Evolutionary conservation across 2,888 invertebrate species (phyloP), one percentile per base, ranked within the genome.

Genomic region (Tipula confusa): DNA sequence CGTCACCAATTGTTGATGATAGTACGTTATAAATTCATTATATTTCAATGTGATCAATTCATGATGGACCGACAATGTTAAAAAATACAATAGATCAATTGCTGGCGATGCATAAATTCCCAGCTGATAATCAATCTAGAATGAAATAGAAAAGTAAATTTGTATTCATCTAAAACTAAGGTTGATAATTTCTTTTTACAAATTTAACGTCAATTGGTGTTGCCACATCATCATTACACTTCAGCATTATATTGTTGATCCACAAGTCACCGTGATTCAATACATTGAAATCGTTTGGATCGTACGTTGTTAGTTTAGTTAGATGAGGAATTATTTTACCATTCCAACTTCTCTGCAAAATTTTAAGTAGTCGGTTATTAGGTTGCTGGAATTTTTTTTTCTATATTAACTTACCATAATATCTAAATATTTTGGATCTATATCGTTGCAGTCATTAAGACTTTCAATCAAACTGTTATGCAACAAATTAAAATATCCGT

Each of bases 221-320:
- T 18, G 64, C 24, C 7, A 18, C 24, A 7, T 24, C 11, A 24
- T 64, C 3, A n/a, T n/a, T n/a, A n/a, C n/a, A n/a, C n/a, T n/a
- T n/a, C n/a, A 90, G 90, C 88, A 91, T n/a, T n/a, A n/a, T 89
- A 86, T 91, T 91, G 84, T 91, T 90, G 3, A 89, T 87, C 91
- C 91, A 91, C 15, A 90, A 85, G 86, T 91, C 91, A 29, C 91
- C 91, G 84, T 91, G 91, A 86, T 90, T 90, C 24, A 91, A 86
- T 2, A 90, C 89, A 85, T 90, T 89, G 85, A 89, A 90, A 15
- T 85, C 86, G 83, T 87, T 86, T 0, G 29, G 80, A n/a, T 80
- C 80, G 9, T n/a, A n/a, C 7, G n/a, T 64, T 24, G 64, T 64
- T 11, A 64, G 6, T 64, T 64, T 64, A 11, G 24, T 64, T 18